Base-by-base conservation (phyloP, 1,140 invertebrate genomes). In the Lordiphosa collinella region DNA sequence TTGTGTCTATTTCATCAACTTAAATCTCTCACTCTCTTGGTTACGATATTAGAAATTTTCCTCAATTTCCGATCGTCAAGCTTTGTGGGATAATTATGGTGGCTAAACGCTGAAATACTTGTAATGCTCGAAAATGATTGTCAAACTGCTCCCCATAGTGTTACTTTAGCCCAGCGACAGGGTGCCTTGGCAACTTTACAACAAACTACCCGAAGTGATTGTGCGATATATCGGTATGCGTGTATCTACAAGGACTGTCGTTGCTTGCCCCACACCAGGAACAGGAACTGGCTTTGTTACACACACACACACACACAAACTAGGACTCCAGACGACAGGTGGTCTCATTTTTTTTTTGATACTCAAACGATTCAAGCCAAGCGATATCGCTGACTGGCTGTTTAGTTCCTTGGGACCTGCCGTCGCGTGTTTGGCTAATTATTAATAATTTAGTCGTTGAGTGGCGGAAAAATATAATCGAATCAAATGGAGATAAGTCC, bases 401-500 rank as follows among this genome's bases (percentile, higher is more conserved):
- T 12, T 44, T 9, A 16, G n/a, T 34, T 10, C n/a, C 16, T n/a
- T 7, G 46, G 29, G 31, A 16, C 41, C 41, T 29, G 18, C 9
- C 29, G 11, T 54, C 51, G 51, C 51, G 51, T 54, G 51, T 44
- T 54, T 44, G 12, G 51, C 51, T 54, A 54, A 54, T 54, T 54
- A n/a, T 54, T 44, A 40, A 54, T 54, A 54, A 54, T 54, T 54
- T 34, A 13, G 32, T 43, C 51, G 38, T 54, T 54, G 41, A 54
- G 38, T 54, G 51, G 40, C 51, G 51, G 40, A 54, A 54, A 53
- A 54, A 54, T 54, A 32, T 54, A 54, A 43, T 54, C 51, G 51
- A 54, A 54, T 50, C 13, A 35, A 50, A 35, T 44, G 13, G 18
- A 50, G 47, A 50, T 50, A 35, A 32, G 16, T 13, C 5, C 16